A percentile compares a stretch with the other conserved stretches of the same genome.
Evolutionary conservation across 92 coral and sea anemone genomes (phyloP).

Genomic region (Epizoanthus rinbou): DNA sequence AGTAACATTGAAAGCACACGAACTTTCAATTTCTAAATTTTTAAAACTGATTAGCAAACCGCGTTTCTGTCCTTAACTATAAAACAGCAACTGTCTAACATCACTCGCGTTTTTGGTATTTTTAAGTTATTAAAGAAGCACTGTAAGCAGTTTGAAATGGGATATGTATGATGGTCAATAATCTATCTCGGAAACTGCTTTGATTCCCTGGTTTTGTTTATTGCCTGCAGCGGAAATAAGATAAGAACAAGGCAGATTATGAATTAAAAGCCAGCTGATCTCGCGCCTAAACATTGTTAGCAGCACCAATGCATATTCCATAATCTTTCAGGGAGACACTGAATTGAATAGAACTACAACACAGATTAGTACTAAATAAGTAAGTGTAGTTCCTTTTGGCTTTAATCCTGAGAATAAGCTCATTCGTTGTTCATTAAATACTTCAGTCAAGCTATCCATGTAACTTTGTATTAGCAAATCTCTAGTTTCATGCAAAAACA

Average conservation of each 20-base stretch:
- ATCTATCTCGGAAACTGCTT: neutral
- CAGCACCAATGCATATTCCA: neutral
- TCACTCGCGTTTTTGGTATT: no score
- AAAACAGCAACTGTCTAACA: neutral
- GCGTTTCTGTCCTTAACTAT: neutral
- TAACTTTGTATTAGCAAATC: no score
- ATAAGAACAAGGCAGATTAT: conserved; percentile 11
- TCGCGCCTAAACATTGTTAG: conserved; percentile 9
- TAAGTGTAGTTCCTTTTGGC: neutral
- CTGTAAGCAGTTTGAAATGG: conserved; percentile 3
- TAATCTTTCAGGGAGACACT: conserved; percentile 11
- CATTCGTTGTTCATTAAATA: no score
- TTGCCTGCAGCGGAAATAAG: conserved; percentile 25
- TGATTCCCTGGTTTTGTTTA: neutral
- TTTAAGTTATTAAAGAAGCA: neutral
- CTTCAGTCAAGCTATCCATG: no score
- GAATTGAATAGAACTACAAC: neutral
- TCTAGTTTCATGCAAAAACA: no score
- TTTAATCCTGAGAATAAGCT: no score
- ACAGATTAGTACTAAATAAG: neutral
- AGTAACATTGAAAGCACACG: neutral
- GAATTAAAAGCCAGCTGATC: conserved; percentile 37
- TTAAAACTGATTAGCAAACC: neutral
- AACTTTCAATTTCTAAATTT: conserved; percentile 20
- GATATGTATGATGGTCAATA: neutral